These are phyloP conservation scores for Piaya cayana DNA, from an alignment of 2,113 vertebrate species.

Conservation along the genomic window DNA sequence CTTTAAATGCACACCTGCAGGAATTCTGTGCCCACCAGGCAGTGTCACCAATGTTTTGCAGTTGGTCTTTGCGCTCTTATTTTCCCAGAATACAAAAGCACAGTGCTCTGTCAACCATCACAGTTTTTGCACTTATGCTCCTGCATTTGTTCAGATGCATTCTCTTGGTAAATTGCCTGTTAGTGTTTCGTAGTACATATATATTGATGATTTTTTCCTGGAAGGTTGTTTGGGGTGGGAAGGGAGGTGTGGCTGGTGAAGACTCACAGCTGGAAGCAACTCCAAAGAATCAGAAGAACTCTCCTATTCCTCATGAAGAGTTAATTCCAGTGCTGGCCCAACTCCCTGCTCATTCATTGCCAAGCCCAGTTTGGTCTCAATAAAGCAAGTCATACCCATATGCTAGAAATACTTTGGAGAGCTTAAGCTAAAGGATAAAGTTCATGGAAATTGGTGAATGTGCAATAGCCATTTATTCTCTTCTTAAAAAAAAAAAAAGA, in stretches of 20 bases:
- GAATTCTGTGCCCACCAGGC: slow-evolving; percentile 33
- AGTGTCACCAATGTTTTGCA: neutral
- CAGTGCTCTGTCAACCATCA: neutral
- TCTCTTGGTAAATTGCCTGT: neutral
- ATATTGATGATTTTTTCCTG: slow-evolving; percentile 33
- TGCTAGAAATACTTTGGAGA: neutral
- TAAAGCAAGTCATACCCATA: neutral
- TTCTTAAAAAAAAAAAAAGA: slow-evolving; percentile 1
- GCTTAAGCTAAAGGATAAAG: slow-evolving; percentile 20
- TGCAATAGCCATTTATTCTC: neutral
- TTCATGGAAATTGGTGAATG: slow-evolving; percentile 3
- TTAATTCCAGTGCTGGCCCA: neutral
- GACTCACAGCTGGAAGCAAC: slow-evolving; percentile 48
- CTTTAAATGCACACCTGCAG: slow-evolving; percentile 10
- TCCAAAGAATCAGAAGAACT: slow-evolving; percentile 19
- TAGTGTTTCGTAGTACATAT: neutral
- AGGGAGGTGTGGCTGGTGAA: slow-evolving; percentile 21
- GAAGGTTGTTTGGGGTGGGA: slow-evolving; percentile 38
- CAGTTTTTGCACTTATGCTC: neutral
- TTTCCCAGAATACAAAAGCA: neutral
- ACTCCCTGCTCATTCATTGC: slow-evolving; percentile 14
- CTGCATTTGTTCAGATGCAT: neutral
- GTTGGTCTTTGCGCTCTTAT: neutral
- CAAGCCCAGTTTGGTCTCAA: slow-evolving; percentile 9
- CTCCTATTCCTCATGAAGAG: slow-evolving; percentile 7